These are phyloP conservation scores for Amphiprion clarkii DNA, from an alignment of 2,797 vertebrate genomes.

Conservation along the genomic window DNA sequence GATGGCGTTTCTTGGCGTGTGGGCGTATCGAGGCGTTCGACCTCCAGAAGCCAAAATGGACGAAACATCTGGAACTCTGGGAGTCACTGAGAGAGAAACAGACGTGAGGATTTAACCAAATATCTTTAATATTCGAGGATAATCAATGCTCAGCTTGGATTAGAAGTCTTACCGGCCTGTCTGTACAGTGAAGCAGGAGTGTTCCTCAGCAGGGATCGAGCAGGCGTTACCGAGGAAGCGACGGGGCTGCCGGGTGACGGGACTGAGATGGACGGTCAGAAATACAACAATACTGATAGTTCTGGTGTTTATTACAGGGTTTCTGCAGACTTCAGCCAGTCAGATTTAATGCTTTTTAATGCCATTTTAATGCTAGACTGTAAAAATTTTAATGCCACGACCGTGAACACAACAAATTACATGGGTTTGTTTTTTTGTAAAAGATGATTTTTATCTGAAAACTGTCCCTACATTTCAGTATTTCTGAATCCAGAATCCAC, in stretches of 20 bases:
- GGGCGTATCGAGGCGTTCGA: conserved; percentile 85
- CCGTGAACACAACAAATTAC: no score
- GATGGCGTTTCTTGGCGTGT: conserved; percentile 80
- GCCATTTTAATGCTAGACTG: no score
- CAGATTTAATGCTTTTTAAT: no score
- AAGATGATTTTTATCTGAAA: no score
- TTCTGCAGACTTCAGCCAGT: no score
- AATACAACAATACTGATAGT: conserved; percentile 21
- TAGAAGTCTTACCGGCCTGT: conserved; percentile 85
- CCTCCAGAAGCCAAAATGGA: conserved; percentile 86
- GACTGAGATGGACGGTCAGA: conserved; percentile 76
- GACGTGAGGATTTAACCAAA: neutral
- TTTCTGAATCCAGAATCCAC: no score
- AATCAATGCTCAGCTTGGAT: neutral
- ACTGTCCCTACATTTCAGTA: no score
- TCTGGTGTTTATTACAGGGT: neutral
- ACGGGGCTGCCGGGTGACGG: conserved; percentile 74
- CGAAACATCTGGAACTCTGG: conserved; percentile 88
- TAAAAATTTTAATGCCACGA: no score
- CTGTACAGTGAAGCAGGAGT: conserved; percentile 89
- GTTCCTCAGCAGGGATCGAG: conserved; percentile 81
- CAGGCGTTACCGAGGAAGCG: conserved; percentile 76
- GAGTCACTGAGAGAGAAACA: conserved; percentile 67
- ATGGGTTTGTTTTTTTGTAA: no score
- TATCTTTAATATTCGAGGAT: neutral